Base-by-base conservation (phyloP, 2,888 invertebrate genomes). In the Anagyrus pseudococci region DNA sequence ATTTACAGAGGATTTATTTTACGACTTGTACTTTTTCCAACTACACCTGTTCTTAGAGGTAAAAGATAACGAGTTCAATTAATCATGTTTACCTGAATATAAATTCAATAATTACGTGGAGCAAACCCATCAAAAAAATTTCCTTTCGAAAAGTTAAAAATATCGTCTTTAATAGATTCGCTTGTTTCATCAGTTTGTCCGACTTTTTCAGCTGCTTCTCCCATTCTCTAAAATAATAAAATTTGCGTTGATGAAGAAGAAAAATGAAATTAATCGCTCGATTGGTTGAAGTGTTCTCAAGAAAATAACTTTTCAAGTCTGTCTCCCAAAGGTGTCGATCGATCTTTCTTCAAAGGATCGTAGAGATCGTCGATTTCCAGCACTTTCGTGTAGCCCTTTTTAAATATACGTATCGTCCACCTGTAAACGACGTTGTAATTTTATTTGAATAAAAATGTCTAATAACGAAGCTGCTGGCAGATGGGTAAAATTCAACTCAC, bases 331-430 rank as follows among this genome's bases (percentile, higher is more conserved):
- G 74, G 48, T 72, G 84, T 84, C 15, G 94, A 93, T 73, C 85
- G 84, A 78, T 93, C 94, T 23, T 83, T 83, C 41, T 82, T 83
- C 52, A 90, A 83, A 0, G 92, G 87, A 71, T 88, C 87, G 73
- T 89, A 89, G 46, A 95, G 82, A 80, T 95, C 95, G 25, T 86
- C 83, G 47, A 88, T 84, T 68, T 89, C 90, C 50, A 95, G 79
- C 53, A 89, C 87, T 72, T 91, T 88, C 60, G 83, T 85, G 72
- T 88, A 87, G 0, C 94, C 94, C 75, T 87, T 87, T 70, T 86
- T 87, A 81, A 93, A 93, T 72, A 92, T 82, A 4, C 88, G 89
- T 73, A 91, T 83, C 58, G 92, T 89, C 88, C 93, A 94, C 81
- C 90, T 90, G 75, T 41, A 84, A 50, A n/a, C 23, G 4, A 2